Evolutionary conservation across 1,140 invertebrate genomes (phyloP).

Genomic region (Helicoverpa zea): DNA sequence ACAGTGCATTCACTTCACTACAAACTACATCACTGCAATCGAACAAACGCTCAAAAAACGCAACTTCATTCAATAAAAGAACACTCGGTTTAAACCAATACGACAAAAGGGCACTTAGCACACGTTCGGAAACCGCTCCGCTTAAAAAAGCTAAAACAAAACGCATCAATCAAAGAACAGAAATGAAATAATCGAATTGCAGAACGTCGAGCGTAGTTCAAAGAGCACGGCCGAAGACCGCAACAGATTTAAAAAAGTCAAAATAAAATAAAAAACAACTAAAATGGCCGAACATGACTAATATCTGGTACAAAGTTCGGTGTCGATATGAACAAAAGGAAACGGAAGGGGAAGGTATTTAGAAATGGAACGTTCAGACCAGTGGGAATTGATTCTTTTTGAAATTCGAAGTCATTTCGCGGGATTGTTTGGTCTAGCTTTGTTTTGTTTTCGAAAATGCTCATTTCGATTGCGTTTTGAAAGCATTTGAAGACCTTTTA

Average conservation of each 20-base stretch:
- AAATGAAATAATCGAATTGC: constrained; percentile 83
- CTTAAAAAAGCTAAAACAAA: constrained; percentile 60
- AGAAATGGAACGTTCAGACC: constrained; percentile 72
- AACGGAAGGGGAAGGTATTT: constrained; percentile 70
- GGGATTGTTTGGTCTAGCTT: constrained; percentile 17
- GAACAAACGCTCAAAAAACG: constrained; percentile 14
- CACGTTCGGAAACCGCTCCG: constrained; percentile 63
- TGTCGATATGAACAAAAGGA: constrained; percentile 81
- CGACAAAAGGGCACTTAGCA: constrained; percentile 67
- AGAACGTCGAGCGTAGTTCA: constrained; percentile 79
- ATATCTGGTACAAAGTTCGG: constrained; percentile 80
- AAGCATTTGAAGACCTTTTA: background rate
- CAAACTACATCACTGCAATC: constrained; percentile 24
- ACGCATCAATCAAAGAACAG: constrained; percentile 83
- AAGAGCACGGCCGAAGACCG: constrained; percentile 77
- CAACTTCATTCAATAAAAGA: constrained; percentile 49
- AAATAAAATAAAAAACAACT: constrained; percentile 63
- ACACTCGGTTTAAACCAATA: constrained; percentile 45
- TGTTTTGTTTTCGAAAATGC: background rate
- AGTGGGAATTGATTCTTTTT: constrained; percentile 51
- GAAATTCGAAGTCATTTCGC: constrained; percentile 41
- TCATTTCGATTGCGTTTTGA: background rate
- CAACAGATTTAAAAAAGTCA: constrained; percentile 68
- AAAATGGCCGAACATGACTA: constrained; percentile 73
- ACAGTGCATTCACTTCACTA: background rate